Base-by-base conservation (phyloP, 2,113 vertebrate genomes). In the Dicaeum eximium region DNA sequence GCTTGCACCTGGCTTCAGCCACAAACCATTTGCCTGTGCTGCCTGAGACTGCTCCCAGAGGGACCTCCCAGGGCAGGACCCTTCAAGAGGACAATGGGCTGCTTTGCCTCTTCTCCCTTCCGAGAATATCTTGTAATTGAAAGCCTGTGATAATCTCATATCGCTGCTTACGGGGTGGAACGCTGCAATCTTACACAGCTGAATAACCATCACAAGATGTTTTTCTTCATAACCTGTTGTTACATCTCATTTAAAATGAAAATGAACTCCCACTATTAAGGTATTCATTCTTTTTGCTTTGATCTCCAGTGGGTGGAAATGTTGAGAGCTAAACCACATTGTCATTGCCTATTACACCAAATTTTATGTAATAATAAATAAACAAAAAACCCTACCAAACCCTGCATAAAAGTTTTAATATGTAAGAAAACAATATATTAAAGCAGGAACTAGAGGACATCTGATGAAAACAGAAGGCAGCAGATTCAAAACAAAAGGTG, bases 211-310 rank as follows among this genome's bases (percentile, higher is more conserved):
- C 90, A 85, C 91, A 93, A 90, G 72, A 82, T 60, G 88, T 92
- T 95, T 78, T 96, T 88, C 96, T 93, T 86, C 65, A 87, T 90
- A 86, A 93, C 60, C 61, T 88, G 79, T 48, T 80, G 84, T 91
- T 90, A 78, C 30, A 44, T 77, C 78, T 94, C 86, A 85, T 92
- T 93, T 93, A 67, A 90, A 96, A 94, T n/a, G 30, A 90, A 79
- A 93, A 91, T 33, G 53, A 56, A 50, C 69, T 94, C 54, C 82
- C 45, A 81, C 80, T 88, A 38, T 60, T 38, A 80, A 24, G 40
- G 61, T 61, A 74, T 74, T 91, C 78, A 80, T 93, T 92, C 56
- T 40, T 83, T 91, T 84, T 3, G 4, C 83, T 86, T 91, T 93
- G 94, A 96, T 88, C 81, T 88, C 66, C 28, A 72, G 78, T 3